A percentile compares a stretch with the other conserved stretches of the same genome.
phyloP scores from a whole-genome alignment of 2,797 vertebrate species.

The Ctenosaura bakeri region DNA sequence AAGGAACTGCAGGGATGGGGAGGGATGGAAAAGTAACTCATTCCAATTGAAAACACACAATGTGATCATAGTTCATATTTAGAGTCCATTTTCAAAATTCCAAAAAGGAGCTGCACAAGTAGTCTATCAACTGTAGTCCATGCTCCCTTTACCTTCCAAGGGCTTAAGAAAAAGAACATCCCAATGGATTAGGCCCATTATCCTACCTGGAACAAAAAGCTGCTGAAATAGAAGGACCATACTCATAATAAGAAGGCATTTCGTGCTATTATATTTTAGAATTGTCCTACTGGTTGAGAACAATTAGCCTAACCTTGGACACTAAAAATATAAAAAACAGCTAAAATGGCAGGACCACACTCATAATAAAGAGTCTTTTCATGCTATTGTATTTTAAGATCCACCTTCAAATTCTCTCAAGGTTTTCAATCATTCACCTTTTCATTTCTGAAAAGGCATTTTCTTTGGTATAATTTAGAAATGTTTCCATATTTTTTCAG shows the following conservation, averaged over 20 bases:
- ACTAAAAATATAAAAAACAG: background rate
- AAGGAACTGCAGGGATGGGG: background rate
- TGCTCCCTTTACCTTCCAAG: background rate
- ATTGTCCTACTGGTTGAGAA: no score
- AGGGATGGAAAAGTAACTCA: background rate
- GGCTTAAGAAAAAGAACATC: no score
- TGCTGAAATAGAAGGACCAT: background rate
- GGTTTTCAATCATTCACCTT: background rate
- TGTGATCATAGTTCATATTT: background rate
- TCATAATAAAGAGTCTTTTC: constrained; percentile 14
- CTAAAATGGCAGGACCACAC: background rate
- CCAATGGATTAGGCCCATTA: background rate
- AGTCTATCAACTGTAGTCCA: no score
- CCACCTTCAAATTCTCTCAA: background rate
- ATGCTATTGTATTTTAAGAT: background rate
- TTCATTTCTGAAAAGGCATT: constrained; percentile 13
- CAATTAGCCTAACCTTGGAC: background rate
- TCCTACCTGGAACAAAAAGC: background rate
- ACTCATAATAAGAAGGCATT: background rate
- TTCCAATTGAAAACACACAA: background rate
- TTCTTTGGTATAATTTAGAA: constrained; percentile 4
- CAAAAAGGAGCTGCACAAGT: background rate
- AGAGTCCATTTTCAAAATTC: background rate
- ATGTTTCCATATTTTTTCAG: constrained; percentile 10
- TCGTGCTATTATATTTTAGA: constrained; percentile 10